phyloP scores from a whole-genome alignment of 2,888 invertebrate species.

The Cabera pusaria region DNA sequence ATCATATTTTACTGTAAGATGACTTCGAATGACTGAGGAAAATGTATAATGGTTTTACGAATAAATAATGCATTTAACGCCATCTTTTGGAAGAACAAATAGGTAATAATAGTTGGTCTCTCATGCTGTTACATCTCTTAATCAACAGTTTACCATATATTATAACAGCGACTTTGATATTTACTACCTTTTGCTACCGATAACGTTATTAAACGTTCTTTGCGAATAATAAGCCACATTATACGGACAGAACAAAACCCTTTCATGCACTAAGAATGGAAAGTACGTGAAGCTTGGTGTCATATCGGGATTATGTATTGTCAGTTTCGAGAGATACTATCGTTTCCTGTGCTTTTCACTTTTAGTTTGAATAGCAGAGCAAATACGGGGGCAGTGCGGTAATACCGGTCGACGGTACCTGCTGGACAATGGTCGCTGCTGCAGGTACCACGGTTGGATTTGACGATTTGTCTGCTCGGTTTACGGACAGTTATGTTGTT shows the following conservation, averaged over 20 bases:
- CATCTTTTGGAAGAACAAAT: no score
- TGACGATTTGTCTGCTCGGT: constrained; percentile 50
- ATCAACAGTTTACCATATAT: no score
- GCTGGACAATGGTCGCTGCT: constrained; percentile 45
- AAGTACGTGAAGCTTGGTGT: constrained; percentile 52
- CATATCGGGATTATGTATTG: constrained; percentile 61
- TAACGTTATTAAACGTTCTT: constrained; percentile 10
- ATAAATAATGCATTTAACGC: no score
- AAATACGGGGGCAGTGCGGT: constrained; percentile 42
- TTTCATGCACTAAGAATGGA: constrained; percentile 37
- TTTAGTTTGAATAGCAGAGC: constrained; percentile 49
- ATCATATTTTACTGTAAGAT: constrained; percentile 1
- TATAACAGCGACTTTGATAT: constrained; percentile 1
- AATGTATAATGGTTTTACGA: background rate
- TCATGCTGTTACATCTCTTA: no score
- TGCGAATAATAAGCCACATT: constrained; percentile 14
- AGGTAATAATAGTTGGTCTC: no score
- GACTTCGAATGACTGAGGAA: constrained; percentile 3
- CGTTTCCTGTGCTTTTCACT: constrained; percentile 67
- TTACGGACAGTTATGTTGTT: constrained; percentile 64
- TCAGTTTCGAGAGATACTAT: constrained; percentile 49
- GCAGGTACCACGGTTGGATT: constrained; percentile 61
- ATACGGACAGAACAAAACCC: constrained; percentile 30
- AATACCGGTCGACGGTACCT: constrained; percentile 49
- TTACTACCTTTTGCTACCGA: constrained; percentile 5